Evolutionary conservation across 2,797 vertebrate species (phyloP).

Genomic region (Varecia variegata): DNA sequence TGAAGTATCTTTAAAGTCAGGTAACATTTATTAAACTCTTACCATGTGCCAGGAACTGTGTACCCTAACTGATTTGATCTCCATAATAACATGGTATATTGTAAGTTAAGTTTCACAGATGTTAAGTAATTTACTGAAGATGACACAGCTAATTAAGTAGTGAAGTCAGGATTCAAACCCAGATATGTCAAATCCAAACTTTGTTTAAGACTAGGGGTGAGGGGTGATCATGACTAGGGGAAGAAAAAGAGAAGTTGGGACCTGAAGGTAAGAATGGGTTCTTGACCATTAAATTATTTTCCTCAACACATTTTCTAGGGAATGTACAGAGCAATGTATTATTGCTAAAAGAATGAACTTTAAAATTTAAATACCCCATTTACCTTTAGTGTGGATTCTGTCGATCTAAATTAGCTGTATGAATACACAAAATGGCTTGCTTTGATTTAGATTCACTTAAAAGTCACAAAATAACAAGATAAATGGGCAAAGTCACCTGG

Average conservation of each 20-base stretch:
- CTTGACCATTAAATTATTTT: not conserved
- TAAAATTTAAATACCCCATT: not conserved
- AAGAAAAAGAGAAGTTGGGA: not conserved
- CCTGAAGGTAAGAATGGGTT: not conserved
- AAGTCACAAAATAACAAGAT: not conserved
- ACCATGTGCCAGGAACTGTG: not conserved
- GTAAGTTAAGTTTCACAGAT: too few species aligned
- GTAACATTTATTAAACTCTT: not conserved
- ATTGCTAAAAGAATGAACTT: not conserved
- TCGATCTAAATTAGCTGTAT: not conserved
- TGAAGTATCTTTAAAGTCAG: not conserved
- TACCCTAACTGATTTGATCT: not conserved
- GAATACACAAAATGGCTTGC: not conserved
- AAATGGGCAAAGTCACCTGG: not conserved
- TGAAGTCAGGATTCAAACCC: too few species aligned
- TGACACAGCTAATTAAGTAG: too few species aligned
- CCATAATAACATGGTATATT: too few species aligned
- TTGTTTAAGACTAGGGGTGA: too few species aligned
- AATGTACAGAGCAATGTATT: not conserved
- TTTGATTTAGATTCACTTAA: constrained; percentile 25
- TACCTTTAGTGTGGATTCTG: not conserved
- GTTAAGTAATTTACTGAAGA: too few species aligned
- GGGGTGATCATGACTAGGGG: too few species aligned
- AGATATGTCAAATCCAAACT: too few species aligned
- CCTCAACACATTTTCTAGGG: not conserved